Conservation (phyloP, 2,797 vertebrate genomes). For the Bradypodion ventrale region DNA sequence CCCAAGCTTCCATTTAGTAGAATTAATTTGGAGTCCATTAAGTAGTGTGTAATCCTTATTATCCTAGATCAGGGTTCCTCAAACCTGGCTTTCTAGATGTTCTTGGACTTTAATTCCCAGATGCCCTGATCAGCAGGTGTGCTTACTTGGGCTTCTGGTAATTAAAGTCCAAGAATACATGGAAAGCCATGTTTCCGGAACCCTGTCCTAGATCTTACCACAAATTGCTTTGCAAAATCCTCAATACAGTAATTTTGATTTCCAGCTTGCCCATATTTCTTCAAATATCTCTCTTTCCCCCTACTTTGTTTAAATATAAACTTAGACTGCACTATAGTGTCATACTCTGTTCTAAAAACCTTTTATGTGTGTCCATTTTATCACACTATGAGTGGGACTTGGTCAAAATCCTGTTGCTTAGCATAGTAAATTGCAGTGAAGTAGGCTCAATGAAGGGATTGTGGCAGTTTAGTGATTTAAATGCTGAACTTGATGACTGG, state of each 20-base stretch:
- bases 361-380: background rate
- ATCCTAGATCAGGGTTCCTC: too few relatives aligned
- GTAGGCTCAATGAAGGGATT: too few relatives aligned
- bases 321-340: background rate
- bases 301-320: background rate
- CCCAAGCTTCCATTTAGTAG: background rate
- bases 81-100: too few relatives aligned
- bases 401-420: too few relatives aligned
- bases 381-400: background rate
- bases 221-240: background rate
- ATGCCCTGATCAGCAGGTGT: too few relatives aligned
- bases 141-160: too few relatives aligned
- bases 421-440: too few relatives aligned
- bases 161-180: too few relatives aligned
- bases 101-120: too few relatives aligned
- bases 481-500: too few relatives aligned
- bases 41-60: background rate
- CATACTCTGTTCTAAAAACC: background rate
- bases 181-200: too few relatives aligned
- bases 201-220: background rate
- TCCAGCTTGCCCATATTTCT: background rate
- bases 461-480: too few relatives aligned
- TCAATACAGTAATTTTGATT: background rate
- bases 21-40: constrained; percentile 9
- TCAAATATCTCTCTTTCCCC: background rate